Conservation (phyloP, 1,140 invertebrate species). For the Teleopsis dalmanni region DNA sequence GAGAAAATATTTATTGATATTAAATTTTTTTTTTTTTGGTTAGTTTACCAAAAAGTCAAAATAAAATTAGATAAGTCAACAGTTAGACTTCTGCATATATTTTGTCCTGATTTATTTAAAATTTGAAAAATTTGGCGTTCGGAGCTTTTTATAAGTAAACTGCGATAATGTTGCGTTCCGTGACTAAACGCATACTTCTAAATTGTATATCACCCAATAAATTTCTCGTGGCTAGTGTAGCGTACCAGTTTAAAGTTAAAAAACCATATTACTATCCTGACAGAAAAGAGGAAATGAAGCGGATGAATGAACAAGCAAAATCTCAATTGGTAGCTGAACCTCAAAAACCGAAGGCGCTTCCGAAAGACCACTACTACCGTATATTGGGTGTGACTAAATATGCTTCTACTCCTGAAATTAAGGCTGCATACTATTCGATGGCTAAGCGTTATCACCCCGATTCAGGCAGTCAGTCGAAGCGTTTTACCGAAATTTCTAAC, state of each 20-base stretch:
- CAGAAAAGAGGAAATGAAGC: constrained; percentile 19
- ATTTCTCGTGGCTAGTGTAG: constrained; percentile 1
- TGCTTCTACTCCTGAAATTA: constrained; percentile 72
- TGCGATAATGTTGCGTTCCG: too few species aligned
- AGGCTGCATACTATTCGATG: constrained; percentile 72
- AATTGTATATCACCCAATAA: constrained; percentile 4
- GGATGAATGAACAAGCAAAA: constrained; percentile 8
- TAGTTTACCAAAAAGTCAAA: too few species aligned
- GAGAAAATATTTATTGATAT: too few species aligned
- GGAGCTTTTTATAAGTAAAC: too few species aligned
- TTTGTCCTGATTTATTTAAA: too few species aligned
- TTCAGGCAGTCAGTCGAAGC: constrained; percentile 57
- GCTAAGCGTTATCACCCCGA: constrained; percentile 63
- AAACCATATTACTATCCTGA: constrained; percentile 30
- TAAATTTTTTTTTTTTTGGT: too few species aligned
- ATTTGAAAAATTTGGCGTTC: too few species aligned
- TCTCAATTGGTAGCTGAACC: constrained; percentile 9
- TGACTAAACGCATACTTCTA: constrained; percentile 6
- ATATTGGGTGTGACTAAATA: constrained; percentile 67
- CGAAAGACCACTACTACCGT: constrained; percentile 83
- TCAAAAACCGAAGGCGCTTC: constrained; percentile 16
- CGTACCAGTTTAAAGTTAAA: constrained; percentile 28
- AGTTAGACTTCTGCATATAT: too few species aligned
- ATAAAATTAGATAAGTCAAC: too few species aligned
- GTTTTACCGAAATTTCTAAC: constrained; percentile 82